phyloP scores from a whole-genome alignment of 2,888 invertebrate species.

The Leptinotarsa juncta region DNA sequence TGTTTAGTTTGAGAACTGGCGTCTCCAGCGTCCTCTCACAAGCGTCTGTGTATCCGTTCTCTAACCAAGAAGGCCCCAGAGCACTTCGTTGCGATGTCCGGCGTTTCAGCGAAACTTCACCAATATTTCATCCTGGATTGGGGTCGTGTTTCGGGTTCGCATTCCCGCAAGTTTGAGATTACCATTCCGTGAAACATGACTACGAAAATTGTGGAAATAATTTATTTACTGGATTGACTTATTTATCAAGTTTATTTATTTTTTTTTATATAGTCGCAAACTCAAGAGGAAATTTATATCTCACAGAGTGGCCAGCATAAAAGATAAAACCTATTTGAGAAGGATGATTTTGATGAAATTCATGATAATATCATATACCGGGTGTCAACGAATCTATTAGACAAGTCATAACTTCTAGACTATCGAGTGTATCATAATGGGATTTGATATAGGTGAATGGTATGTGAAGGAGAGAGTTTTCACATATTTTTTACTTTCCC shows the following conservation, averaged over 20 bases:
- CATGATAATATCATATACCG: too few species aligned
- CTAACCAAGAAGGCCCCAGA: conserved; percentile 48
- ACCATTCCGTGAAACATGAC: conserved; percentile 44
- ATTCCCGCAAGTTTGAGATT: conserved; percentile 39
- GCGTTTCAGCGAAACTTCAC: conserved; percentile 59
- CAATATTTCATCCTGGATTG: conserved; percentile 56
- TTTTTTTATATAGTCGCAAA: not conserved
- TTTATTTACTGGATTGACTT: conserved; percentile 34
- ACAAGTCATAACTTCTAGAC: too few species aligned
- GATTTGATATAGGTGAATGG: too few species aligned
- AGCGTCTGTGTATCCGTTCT: conserved; percentile 49
- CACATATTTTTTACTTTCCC: too few species aligned
- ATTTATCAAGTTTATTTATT: not conserved
- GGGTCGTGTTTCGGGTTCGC: conserved; percentile 24
- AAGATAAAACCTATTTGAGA: too few species aligned
- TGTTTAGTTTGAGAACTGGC: conserved; percentile 41
- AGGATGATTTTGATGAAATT: too few species aligned
- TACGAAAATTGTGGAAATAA: conserved; percentile 42
- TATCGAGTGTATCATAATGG: too few species aligned
- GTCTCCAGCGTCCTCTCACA: conserved; percentile 17
- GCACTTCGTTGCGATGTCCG: conserved; percentile 59
- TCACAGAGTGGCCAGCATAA: too few species aligned
- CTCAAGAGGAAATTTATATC: not conserved
- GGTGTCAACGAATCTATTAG: too few species aligned
- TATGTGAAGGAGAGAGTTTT: too few species aligned